Conservation (phyloP, 2,888 invertebrate genomes). For the Heteropelma amictum region DNA sequence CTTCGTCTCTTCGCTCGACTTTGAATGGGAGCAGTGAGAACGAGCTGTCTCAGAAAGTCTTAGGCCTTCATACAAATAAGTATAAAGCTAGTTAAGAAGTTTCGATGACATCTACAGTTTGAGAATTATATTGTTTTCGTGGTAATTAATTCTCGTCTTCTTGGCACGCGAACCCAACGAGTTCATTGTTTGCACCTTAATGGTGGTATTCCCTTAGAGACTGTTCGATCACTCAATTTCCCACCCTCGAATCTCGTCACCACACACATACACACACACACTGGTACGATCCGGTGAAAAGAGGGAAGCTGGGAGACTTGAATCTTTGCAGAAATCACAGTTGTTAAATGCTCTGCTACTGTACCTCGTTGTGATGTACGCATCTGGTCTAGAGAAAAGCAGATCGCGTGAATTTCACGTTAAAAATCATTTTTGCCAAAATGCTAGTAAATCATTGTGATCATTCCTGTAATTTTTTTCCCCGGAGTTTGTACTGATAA, state of each 20-base stretch:
- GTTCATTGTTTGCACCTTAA: constrained; percentile 40
- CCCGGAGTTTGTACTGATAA: too few species aligned
- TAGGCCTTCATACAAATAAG: background rate
- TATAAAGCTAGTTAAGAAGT: background rate
- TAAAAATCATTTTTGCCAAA: too few species aligned
- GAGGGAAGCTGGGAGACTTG: background rate
- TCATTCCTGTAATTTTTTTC: too few species aligned
- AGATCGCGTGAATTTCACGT: too few species aligned
- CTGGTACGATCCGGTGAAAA: background rate
- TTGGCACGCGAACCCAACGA: constrained; percentile 16
- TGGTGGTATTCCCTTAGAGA: constrained; percentile 27
- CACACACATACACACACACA: background rate
- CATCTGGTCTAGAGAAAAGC: too few species aligned
- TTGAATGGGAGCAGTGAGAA: background rate
- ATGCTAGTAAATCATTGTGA: too few species aligned
- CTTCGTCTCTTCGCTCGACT: background rate
- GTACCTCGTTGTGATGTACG: too few species aligned
- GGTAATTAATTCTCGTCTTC: constrained; percentile 50
- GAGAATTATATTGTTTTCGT: constrained; percentile 39
- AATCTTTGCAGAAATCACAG: too few species aligned
- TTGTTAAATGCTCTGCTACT: too few species aligned
- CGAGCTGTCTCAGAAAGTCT: background rate
- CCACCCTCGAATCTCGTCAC: background rate
- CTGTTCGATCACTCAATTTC: constrained; percentile 13
- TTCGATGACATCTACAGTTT: background rate